Percentiles rank a stretch among this genome's conserved stretches.
Conservation (phyloP, 2,113 vertebrate species). For the Scartelaos histophorus region DNA sequence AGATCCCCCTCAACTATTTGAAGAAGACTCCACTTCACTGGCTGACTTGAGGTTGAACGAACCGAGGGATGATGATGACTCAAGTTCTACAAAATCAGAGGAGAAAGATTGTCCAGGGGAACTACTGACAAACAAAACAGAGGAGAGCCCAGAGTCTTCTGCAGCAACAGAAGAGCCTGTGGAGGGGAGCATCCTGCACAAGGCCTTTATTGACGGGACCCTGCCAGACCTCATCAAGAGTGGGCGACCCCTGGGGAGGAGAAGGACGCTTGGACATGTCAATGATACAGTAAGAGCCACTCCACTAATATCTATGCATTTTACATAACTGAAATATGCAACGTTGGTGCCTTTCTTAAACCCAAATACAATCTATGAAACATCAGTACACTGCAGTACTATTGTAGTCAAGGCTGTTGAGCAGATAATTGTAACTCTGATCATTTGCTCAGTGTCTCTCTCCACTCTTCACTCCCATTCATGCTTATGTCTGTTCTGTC, state of each 20-base stretch:
- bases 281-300: constrained; percentile 65
- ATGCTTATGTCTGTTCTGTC: too few relatives aligned
- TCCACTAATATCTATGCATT: too few relatives aligned
- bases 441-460: too few relatives aligned
- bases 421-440: too few relatives aligned
- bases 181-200: constrained; percentile 10
- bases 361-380: too few relatives aligned
- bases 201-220: constrained; percentile 44
- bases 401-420: not conserved
- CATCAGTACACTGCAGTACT: not conserved
- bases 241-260: constrained; percentile 64
- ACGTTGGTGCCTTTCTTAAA: too few relatives aligned
- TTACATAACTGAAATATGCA: too few relatives aligned
- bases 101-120: constrained; percentile 38
- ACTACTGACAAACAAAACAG: not conserved
- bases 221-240: constrained; percentile 75
- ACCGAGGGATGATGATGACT: constrained; percentile 12
- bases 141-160: not conserved
- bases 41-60: constrained; percentile 23
- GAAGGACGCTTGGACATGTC: constrained; percentile 73
- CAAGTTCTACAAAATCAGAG: constrained; percentile 16
- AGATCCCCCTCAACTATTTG: not conserved
- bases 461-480: too few relatives aligned
- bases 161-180: not conserved
- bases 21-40: not conserved